Evolutionary conservation across 1,140 invertebrate species (phyloP).

Genomic region (Portunus trituberculatus): DNA sequence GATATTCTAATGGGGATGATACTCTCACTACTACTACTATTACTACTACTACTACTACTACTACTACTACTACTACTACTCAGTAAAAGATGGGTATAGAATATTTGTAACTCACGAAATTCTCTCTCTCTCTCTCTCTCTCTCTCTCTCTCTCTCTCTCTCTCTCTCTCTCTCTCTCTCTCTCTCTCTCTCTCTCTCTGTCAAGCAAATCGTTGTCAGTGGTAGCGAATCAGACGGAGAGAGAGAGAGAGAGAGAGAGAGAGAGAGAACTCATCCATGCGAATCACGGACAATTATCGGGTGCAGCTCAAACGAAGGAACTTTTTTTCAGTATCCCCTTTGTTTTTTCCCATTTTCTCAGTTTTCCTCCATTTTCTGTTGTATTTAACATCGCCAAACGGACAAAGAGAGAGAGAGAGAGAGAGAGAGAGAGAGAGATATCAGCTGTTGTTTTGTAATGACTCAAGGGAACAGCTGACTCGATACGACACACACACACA

Average conservation of each 20-base stretch:
- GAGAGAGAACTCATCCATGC: neutral
- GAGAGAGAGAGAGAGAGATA: too few relatives aligned
- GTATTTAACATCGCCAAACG: neutral
- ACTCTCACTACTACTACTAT: neutral
- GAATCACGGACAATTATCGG: too few relatives aligned
- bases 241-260: neutral
- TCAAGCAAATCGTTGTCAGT: too few relatives aligned
- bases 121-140: neutral
- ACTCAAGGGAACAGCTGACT: too few relatives aligned
- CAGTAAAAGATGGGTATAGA: too few relatives aligned
- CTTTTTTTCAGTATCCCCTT: neutral
- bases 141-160: neutral
- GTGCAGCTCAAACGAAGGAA: too few relatives aligned
- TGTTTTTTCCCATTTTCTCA: neutral
- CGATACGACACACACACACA: too few relatives aligned
- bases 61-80: conserved; percentile 21
- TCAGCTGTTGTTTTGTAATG: too few relatives aligned
- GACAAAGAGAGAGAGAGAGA: neutral
- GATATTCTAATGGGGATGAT: neutral
- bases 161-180: neutral
- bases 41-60: conserved; percentile 23
- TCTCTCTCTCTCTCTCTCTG: too few relatives aligned
- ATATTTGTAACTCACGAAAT: too few relatives aligned
- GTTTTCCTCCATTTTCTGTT: neutral
- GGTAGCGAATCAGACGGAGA: neutral